phyloP scores from a whole-genome alignment of 2,888 invertebrate species.

The Netelia virgata region DNA sequence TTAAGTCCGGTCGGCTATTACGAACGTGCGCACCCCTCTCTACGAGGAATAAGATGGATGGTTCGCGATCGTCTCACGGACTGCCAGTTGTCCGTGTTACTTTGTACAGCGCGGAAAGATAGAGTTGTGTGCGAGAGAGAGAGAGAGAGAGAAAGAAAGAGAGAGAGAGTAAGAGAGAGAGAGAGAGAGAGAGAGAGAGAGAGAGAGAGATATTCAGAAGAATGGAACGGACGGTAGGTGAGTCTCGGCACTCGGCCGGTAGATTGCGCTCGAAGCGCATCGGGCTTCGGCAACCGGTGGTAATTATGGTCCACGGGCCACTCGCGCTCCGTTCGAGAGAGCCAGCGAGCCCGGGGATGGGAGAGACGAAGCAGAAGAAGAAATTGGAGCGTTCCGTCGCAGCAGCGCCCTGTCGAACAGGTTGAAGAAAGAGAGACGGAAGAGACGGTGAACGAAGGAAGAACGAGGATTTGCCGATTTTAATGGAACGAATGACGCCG shows the following conservation, averaged over 20 bases:
- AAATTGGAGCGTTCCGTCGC: background rate
- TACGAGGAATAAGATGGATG: constrained; percentile 56
- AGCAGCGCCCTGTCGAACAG: background rate
- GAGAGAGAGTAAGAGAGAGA: background rate
- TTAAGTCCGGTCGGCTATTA: background rate
- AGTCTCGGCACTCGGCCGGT: background rate
- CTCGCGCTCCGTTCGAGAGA: background rate
- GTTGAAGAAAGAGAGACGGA: constrained; percentile 21
- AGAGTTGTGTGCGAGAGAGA: background rate
- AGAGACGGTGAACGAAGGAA: background rate
- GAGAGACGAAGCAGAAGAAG: background rate
- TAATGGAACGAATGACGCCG: constrained; percentile 39
- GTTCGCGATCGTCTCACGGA: constrained; percentile 47
- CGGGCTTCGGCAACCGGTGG: constrained; percentile 22
- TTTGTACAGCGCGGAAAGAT: constrained; percentile 44
- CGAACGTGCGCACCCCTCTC: background rate
- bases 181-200: too few relatives aligned
- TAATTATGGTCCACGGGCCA: constrained; percentile 32
- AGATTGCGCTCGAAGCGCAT: too few relatives aligned
- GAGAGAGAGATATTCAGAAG: background rate
- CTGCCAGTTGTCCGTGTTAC: constrained; percentile 45
- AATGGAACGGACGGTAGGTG: constrained; percentile 1
- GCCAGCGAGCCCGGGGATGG: background rate
- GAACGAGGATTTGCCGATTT: constrained; percentile 45
- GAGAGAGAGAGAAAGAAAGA: background rate